A percentile compares a stretch with the other conserved stretches of the same genome.
Conservation (phyloP, 2,888 invertebrate species). For the Calameuta idolon region DNA sequence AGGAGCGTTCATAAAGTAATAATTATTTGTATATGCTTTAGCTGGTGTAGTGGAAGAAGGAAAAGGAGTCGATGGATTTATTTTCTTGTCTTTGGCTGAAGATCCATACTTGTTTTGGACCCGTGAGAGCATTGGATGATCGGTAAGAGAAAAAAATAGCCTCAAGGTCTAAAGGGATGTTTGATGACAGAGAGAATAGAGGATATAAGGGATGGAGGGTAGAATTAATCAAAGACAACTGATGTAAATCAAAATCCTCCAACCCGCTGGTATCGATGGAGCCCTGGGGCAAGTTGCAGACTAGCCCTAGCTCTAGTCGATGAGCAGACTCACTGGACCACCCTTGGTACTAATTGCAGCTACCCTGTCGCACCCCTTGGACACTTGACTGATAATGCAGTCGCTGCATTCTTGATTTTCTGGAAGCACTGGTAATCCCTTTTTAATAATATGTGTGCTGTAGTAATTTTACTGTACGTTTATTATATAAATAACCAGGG, state of each 20-base stretch:
- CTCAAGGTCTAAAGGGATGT: not conserved
- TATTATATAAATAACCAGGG: not conserved
- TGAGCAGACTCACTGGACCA: not conserved
- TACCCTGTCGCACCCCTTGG: not conserved
- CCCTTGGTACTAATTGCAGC: not conserved
- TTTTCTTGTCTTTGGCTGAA: too few species aligned
- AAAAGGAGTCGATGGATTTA: not conserved
- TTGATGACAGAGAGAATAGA: not conserved
- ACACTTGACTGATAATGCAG: not conserved
- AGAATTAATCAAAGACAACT: not conserved
- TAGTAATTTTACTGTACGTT: not conserved
- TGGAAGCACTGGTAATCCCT: not conserved
- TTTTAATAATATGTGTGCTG: not conserved
- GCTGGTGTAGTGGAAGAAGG: not conserved
- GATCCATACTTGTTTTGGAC: not conserved
- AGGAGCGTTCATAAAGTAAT: constrained; percentile 24
- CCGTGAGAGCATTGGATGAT: not conserved
- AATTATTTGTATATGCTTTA: constrained; percentile 17
- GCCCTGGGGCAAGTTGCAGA: not conserved
- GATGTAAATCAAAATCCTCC: not conserved
- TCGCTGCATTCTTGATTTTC: not conserved
- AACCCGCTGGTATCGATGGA: not conserved
- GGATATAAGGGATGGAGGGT: not conserved
- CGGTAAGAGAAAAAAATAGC: not conserved
- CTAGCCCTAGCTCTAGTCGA: not conserved